phyloP scores from a whole-genome alignment of 2,888 invertebrate genomes.

The Epinotia brunnichana region DNA sequence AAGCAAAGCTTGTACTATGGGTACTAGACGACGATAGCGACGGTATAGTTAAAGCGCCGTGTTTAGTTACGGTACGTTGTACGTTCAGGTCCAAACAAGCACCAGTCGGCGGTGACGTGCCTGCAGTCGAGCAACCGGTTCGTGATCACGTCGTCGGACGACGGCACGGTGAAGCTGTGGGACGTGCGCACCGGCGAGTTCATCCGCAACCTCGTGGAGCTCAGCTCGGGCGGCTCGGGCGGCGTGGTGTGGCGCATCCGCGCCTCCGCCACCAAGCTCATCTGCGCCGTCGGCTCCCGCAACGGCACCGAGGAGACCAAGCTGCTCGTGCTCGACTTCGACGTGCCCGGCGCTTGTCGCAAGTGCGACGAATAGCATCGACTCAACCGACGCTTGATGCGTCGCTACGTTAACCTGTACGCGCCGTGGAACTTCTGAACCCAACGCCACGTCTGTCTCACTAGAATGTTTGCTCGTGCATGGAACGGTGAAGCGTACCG shows the following conservation, averaged over 20 bases:
- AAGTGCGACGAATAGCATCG: conserved; percentile 83
- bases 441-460: conserved; percentile 34
- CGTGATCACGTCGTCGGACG: conserved; percentile 99
- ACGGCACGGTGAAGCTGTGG: conserved; percentile 99
- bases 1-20: too few species aligned
- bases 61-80: not conserved
- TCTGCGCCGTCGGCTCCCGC: conserved; percentile 99
- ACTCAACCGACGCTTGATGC: conserved; percentile 77
- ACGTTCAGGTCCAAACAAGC: conserved; percentile 94
- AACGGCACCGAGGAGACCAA: conserved; percentile 99
- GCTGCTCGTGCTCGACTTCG: conserved; percentile 98
- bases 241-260: conserved; percentile 99
- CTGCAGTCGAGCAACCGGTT: conserved; percentile 98
- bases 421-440: conserved; percentile 76
- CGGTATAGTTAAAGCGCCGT: not conserved
- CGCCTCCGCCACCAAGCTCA: conserved; percentile 97
- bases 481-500: conserved; percentile 25
- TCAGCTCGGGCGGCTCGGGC: conserved; percentile 97
- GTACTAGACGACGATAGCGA: too few species aligned
- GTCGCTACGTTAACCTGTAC: conserved; percentile 76
- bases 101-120: conserved; percentile 99
- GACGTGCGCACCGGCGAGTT: conserved; percentile 98
- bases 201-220: conserved; percentile 96
- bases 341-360: conserved; percentile 89
- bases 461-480: conserved; percentile 9